Conservation (phyloP, 2,888 invertebrate genomes). For the Conus canariensis region DNA sequence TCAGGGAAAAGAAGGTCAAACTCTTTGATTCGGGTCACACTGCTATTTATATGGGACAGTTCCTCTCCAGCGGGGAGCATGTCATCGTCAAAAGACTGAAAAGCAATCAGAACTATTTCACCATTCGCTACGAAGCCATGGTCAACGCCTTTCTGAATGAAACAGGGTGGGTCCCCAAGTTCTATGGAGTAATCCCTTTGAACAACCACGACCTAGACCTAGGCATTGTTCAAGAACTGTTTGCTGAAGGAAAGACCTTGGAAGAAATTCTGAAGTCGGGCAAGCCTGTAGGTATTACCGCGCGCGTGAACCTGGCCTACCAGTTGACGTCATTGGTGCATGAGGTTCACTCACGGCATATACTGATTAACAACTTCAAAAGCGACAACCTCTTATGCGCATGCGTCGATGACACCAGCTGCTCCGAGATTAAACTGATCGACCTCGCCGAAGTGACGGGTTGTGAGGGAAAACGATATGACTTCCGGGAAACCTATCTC, state of each 20-base stretch:
- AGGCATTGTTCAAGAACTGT: constrained; percentile 36
- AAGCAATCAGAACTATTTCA: not conserved
- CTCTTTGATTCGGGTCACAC: not conserved
- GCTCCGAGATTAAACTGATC: constrained; percentile 11
- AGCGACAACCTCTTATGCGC: constrained; percentile 26
- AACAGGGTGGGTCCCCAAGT: constrained; percentile 29
- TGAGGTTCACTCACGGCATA: constrained; percentile 29
- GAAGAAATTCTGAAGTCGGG: not conserved
- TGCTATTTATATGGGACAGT: not conserved
- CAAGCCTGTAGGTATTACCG: not conserved
- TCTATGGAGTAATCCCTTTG: constrained; percentile 29
- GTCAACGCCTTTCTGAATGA: constrained; percentile 12
- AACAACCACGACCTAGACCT: not conserved
- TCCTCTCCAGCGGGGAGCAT: not conserved
- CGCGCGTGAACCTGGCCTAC: not conserved
- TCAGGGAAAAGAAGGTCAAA: too few species aligned
- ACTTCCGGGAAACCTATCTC: not conserved
- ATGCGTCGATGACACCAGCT: not conserved
- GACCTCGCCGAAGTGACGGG: not conserved
- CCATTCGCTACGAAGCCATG: constrained; percentile 31
- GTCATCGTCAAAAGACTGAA: not conserved
- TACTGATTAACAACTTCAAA: constrained; percentile 36
- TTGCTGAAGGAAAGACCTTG: constrained; percentile 26
- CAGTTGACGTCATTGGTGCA: constrained; percentile 24
- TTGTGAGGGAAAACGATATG: constrained; percentile 12